Base-by-base conservation (phyloP, 2,888 invertebrate genomes). In the Drosophila emarginata region DNA sequence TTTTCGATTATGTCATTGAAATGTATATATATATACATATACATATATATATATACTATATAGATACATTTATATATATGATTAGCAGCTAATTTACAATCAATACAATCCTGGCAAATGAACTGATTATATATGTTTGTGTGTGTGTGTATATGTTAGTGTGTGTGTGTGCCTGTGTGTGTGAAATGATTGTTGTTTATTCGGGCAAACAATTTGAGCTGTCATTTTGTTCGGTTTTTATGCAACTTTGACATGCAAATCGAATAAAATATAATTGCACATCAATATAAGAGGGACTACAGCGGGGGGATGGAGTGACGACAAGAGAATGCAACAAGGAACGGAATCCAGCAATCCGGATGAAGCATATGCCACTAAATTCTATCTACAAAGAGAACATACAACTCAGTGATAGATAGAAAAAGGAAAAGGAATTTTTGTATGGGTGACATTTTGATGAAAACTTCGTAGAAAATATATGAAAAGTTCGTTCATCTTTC, bases 241-340 rank as follows among this genome's bases (percentile, higher is more conserved):
- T 81, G 82, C 85, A 82, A 62, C 59, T 64, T 72, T 78, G 74
- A 82, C 81, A 82, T 82, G 81, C 81, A 81, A 78, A 76, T 69
- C 54, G 69, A 67, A 61, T 73, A 58, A 50, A 71, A 75, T 69
- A 68, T 67, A 70, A 74, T 67, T 76, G 72, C 62, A 60, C 72
- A 63, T 62, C 72, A 63, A 73, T 40, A 53, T 61, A 64, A 54
- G 14, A 53, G 52, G 39, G 54, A 61, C 39, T 54, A 61, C 39
- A 50, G 65, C 3, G 23, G 36, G 14, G 18, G 58, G 18, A 37
- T 0, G 36, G 21, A 14, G 11, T 15, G 14, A 23, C 28, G 4
- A 28, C 4, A n/a, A 51, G 26, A 21, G 40, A 51, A 52, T 65
- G 26, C 60, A 26, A 26, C 59, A 26, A 26, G 26, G 26, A 26